Evolutionary conservation across 2,797 vertebrate species (phyloP), one percentile per base, ranked within the genome.

Genomic region (Sandelia bainsii): DNA sequence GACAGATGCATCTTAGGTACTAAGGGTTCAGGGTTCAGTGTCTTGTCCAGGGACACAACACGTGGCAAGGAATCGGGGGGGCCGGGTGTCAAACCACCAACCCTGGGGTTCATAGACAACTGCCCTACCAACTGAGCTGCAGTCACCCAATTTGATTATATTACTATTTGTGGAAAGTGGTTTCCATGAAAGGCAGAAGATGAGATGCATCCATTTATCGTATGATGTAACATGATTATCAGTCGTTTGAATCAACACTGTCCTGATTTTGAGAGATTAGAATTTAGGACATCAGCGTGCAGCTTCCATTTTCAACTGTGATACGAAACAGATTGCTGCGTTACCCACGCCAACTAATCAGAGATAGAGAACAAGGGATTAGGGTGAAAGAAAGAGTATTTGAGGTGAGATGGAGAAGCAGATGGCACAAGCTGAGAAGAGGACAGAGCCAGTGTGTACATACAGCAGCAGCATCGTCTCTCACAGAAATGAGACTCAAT

Each of bases 181-280:
- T 72, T 79, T 59, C 61, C 4, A 20, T 44, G 50, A 62, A 69
- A 52, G n/a, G 17, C 20, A 62, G 52, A 75, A 68, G 69, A 72
- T 2, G 37, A 60, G 50, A 17, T 23, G 37, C 79, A 74, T 78
- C 20, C 49, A 69, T 73, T 81, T 65, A 67, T 50, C n/a, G 60
- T 23, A 51, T 84, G 82, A 90, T 84, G 82, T 86, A 88, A 87
- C 54, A 37, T 68, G 77, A 92, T 88, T 83, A 89, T 79, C 58
- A 60, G 71, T 23, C 20, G 16, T 74, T 69, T 85, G 76, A 88
- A 81, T 87, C 81, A 82, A 76, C 71, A 39, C 66, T 73, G 80
- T 29, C 58, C 82, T 77, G 80, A 69, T 85, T 86, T 70, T 39
- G 5, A 75, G 68, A 77, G 85, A 90, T 87, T 75, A 79, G 37